A percentile compares a stretch with the other conserved stretches of the same genome.
phyloP scores from a whole-genome alignment of 2,797 vertebrate species.

The Pangasius larnaudii region DNA sequence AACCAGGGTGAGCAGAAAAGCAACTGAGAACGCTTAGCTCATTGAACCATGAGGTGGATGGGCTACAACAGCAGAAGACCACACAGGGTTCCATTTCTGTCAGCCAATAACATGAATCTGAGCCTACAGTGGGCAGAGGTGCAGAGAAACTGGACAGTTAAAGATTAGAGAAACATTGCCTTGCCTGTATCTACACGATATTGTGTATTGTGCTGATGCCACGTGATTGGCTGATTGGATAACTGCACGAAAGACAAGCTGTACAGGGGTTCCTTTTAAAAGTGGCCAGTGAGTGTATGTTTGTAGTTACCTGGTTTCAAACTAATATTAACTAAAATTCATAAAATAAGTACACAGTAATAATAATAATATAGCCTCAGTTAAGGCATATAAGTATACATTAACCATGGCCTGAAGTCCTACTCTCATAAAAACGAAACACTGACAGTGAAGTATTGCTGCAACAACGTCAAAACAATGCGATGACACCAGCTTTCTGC shows the following conservation, averaged over 20 bases:
- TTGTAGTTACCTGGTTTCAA: neutral
- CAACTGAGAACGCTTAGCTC: neutral
- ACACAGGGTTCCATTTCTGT: neutral
- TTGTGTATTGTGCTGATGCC: neutral
- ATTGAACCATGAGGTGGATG: neutral
- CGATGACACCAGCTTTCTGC: slow-evolving; percentile 48
- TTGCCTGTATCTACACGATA: neutral
- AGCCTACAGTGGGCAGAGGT: neutral
- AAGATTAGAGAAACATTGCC: neutral
- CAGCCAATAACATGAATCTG: neutral
- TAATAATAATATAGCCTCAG: neutral
- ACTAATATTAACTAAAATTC: neutral
- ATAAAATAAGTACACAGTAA: too few species aligned
- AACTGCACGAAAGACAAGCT: neutral
- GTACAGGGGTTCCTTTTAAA: neutral
- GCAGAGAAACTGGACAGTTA: neutral
- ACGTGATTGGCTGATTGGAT: neutral
- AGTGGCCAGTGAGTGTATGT: neutral
- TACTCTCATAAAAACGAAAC: slow-evolving; percentile 16
- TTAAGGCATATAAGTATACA: neutral
- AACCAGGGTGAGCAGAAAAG: neutral
- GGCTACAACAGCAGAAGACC: neutral
- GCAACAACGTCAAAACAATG: slow-evolving; percentile 54
- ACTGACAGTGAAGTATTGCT: slow-evolving; percentile 19
- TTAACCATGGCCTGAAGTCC: neutral